These are phyloP conservation scores for Eupithecia pulchellata DNA, from an alignment of 2,888 invertebrate genomes.

Conservation along the genomic window DNA sequence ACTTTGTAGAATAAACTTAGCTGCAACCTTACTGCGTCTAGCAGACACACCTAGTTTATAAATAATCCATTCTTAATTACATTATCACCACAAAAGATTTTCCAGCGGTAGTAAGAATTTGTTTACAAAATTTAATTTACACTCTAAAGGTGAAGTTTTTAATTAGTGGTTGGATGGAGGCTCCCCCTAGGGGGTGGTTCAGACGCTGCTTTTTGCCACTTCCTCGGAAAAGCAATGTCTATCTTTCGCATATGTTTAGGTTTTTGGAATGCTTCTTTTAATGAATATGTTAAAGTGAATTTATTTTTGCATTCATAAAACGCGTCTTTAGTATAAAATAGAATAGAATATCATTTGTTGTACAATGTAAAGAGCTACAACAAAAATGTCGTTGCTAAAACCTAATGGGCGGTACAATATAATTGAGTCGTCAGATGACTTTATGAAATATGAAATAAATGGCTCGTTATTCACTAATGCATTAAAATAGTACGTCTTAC, in stretches of 20 bases:
- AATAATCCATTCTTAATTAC: constrained; percentile 33
- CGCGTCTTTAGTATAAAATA: too few relatives aligned
- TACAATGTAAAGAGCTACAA: too few relatives aligned
- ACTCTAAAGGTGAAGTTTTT: constrained; percentile 66
- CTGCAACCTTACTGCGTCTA: constrained; percentile 5
- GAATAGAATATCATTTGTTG: too few relatives aligned
- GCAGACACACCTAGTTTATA: constrained; percentile 14
- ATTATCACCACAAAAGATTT: constrained; percentile 36
- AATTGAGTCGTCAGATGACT: too few relatives aligned
- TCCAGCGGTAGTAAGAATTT: constrained; percentile 36
- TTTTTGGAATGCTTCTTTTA: constrained; percentile 24
- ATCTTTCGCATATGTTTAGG: constrained; percentile 28
- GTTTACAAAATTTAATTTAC: constrained; percentile 40
- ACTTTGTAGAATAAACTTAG: background rate
- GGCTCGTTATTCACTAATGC: too few relatives aligned
- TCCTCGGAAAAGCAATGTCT: constrained; percentile 44
- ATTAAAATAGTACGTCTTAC: background rate
- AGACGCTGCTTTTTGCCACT: constrained; percentile 56
- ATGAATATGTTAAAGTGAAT: constrained; percentile 9
- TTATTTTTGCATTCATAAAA: constrained; percentile 6
- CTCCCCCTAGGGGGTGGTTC: constrained; percentile 30
- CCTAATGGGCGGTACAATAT: too few relatives aligned
- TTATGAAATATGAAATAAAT: too few relatives aligned
- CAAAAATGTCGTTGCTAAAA: too few relatives aligned
- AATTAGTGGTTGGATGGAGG: constrained; percentile 63